Conservation (phyloP, 2,113 vertebrate species). For the Lepisosteus osseus region DNA sequence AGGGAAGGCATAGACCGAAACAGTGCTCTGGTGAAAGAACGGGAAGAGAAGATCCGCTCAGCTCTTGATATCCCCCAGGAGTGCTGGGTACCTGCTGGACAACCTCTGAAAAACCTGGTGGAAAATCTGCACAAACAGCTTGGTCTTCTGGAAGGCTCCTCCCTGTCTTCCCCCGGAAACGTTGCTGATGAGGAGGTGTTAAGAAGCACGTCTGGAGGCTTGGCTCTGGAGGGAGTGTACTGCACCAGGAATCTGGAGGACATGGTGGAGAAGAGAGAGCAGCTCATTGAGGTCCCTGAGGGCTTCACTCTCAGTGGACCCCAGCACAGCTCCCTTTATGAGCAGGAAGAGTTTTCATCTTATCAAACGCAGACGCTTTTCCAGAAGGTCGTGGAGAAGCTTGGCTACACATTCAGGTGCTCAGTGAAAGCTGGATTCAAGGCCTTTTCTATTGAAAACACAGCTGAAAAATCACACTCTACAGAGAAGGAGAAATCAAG, state of each 20-base stretch:
- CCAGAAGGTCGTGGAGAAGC: slow-evolving; percentile 16
- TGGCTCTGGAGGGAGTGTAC: slow-evolving; percentile 60
- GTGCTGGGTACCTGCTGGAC: not conserved
- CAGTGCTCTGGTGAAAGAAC: not conserved
- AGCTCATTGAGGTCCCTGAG: slow-evolving; percentile 42
- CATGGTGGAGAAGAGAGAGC: slow-evolving; percentile 38
- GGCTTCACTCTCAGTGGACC: slow-evolving; percentile 38
- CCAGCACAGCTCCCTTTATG: slow-evolving; percentile 6
- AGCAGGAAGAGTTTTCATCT: slow-evolving; percentile 26
- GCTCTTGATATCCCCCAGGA: slow-evolving; percentile 9
- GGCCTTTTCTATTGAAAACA: slow-evolving; percentile 9
- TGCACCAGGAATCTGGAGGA: slow-evolving; percentile 12
- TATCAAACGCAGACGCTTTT: slow-evolving; percentile 9
- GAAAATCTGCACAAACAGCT: not conserved
- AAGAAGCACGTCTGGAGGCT: slow-evolving; percentile 46
- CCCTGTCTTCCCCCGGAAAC: slow-evolving; percentile 13
- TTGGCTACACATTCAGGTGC: not conserved
- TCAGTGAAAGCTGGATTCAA: not conserved
- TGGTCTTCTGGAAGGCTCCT: not conserved
- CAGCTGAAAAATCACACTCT: not conserved
- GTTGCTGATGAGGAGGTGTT: slow-evolving; percentile 39
- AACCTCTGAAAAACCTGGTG: slow-evolving; percentile 11
- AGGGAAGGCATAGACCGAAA: slow-evolving; percentile 15
- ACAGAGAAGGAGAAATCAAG: not conserved
- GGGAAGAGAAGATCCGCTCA: slow-evolving; percentile 7